Conservation (phyloP, 1,140 invertebrate species). For the Aleiodes sp. region DNA sequence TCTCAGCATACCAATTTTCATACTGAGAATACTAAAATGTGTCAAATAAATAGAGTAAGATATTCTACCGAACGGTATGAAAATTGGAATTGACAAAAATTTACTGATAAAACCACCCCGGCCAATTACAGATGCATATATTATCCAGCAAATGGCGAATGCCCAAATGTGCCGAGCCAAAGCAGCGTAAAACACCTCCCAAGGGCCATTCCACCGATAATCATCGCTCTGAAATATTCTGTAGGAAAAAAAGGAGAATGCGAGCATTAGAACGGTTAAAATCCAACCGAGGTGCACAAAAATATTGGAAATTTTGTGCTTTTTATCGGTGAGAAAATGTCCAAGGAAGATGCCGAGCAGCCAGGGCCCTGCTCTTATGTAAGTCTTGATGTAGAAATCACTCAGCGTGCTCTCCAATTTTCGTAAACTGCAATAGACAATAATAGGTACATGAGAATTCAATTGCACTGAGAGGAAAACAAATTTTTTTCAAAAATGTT, state of each 20-base stretch:
- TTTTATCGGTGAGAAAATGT: slow-evolving; percentile 47
- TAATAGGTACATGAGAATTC: not conserved
- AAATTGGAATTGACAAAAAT: slow-evolving; percentile 67
- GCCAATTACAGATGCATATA: slow-evolving; percentile 61
- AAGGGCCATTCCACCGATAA: slow-evolving; percentile 25
- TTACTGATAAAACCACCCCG: slow-evolving; percentile 55
- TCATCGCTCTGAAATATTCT: slow-evolving; percentile 1
- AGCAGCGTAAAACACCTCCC: slow-evolving; percentile 52
- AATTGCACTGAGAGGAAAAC: not conserved
- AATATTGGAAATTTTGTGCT: not conserved
- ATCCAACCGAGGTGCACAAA: slow-evolving; percentile 22
- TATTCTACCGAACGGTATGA: slow-evolving; percentile 67
- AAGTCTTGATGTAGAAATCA: slow-evolving; percentile 48
- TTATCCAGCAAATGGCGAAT: slow-evolving; percentile 61
- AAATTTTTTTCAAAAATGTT: not conserved
- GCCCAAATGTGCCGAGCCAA: slow-evolving; percentile 58
- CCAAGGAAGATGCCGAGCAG: slow-evolving; percentile 69
- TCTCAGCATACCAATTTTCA: slow-evolving; percentile 8
- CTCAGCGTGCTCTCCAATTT: not conserved
- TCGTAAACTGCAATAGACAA: not conserved
- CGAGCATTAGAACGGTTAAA: not conserved
- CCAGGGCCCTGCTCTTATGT: slow-evolving; percentile 67
- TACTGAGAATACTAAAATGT: slow-evolving; percentile 51
- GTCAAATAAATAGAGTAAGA: slow-evolving; percentile 71
- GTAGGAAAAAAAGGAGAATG: slow-evolving; percentile 9